Base-by-base conservation (phyloP, 2,888 invertebrate genomes). In the Apoderus coryli region DNA sequence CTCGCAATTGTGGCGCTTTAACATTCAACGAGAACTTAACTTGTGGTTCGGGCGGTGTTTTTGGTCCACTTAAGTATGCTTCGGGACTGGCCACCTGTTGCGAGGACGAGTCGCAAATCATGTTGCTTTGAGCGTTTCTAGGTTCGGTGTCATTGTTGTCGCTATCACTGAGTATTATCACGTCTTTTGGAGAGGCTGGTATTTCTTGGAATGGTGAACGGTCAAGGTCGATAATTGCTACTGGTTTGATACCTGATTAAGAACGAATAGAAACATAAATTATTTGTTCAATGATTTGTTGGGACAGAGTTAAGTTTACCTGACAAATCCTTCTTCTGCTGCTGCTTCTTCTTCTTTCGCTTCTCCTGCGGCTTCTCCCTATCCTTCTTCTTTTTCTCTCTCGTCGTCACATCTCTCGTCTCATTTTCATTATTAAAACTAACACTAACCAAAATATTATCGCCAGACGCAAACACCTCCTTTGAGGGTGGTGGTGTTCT, bases 381-480 rank as follows among this genome's bases (percentile, higher is more conserved):
- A 38, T 32, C 45, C 28, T 44, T 50, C 9, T 50, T 43, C 0
- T 56, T 50, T 15, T 60, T 60, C 10, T 57, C 48, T 12, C 47
- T 48, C 25, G 50, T 45, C 7, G 56, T 52, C 9, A 48, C 47
- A 9, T 54, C 47, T 32, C 53, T 50, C 33, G 57, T 49, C 37
- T 54, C 53, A 38, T 57, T 64, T 41, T 69, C 70, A 44, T 82
- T 81, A 53, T 80, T 78, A 58, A 89, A 90, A 56, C 85, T 88
- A 10, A 90, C 85, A 59, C 86, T 88, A 7, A 90, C 88, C 39
- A 90, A 68, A 47, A 90, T 89, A 54, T 88, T 89, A 57, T 89
- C 85, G 3, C 89, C 89, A 7, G 88, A 86, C 1, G 89, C 85
- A 54, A 86, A 89, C 3, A 90, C 85, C 59, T 88, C 88, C 54